phyloP scores from a whole-genome alignment of 2,888 invertebrate species.

The Dasypolia templi region DNA sequence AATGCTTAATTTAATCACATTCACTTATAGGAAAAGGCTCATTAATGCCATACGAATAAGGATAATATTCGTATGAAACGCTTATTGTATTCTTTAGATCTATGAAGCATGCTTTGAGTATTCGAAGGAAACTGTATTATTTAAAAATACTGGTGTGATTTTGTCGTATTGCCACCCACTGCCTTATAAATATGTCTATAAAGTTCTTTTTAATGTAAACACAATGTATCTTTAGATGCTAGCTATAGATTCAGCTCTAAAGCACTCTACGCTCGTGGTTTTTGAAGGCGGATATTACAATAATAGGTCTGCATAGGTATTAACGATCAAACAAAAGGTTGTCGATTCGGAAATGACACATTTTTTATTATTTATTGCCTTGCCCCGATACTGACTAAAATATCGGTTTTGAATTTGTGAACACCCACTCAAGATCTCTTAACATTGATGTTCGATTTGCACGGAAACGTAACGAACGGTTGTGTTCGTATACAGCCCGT shows the following conservation, averaged over 20 bases:
- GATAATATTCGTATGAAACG: background rate
- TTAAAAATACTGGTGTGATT: constrained; percentile 15
- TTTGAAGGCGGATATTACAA: background rate
- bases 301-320: background rate
- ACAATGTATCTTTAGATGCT: constrained; percentile 27
- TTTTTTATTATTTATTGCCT: background rate
- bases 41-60: background rate
- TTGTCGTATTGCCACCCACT: constrained; percentile 45
- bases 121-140: background rate
- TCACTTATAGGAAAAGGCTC: background rate
- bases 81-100: background rate
- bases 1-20: background rate
- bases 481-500: background rate
- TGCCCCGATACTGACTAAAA: background rate
- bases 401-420: background rate
- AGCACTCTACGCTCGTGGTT: background rate
- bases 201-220: constrained; percentile 13
- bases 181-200: constrained; percentile 52
- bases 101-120: background rate
- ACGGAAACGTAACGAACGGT: no score
- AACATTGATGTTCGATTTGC: background rate
- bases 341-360: background rate
- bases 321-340: background rate
- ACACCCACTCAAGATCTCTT: background rate
- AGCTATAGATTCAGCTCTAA: constrained; percentile 31